Evolutionary conservation across 2,888 invertebrate species (phyloP), one percentile per base, ranked within the genome.

Genomic region (Myopa testacea): DNA sequence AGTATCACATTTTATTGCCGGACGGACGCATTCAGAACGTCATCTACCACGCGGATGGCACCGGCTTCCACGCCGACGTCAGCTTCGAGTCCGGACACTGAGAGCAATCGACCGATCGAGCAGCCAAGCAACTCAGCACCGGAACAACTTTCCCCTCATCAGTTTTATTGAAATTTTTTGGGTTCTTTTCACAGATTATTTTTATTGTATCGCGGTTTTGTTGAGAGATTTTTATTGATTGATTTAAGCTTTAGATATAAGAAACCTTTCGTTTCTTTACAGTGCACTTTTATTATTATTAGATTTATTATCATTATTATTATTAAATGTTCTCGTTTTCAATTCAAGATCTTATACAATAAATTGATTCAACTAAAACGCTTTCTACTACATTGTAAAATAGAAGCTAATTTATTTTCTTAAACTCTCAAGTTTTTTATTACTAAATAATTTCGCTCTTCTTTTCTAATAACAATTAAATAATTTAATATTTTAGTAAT

Each of bases 1-100:
- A 92, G 80, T 95, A 95, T 90, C 94, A 95, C 84, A 94, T 95
- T 4, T 90, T 93, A 12, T 89, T 95, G 63, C 95, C 95, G 3
- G 95, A 95, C 88, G 95, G 95, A 50, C 91, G 95, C 81, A 90
- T 94, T 85, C 95, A 95, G 89, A 93, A 93, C 82, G 95, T 95
- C 71, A 91, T 92, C 80, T 96, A 96, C 88, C 93, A 92, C 82
- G 95, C 94, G 0, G 95, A 95, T 77, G 92, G 93, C 69, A 91
- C 91, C 71, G 95, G 95, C 8, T 95, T 93, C 88, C 94, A 94
- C 85, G 95, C 95, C 6, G 93, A 93, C 84, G 93, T 95, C 65
- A 92, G 93, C 19, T 95, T 95, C 82, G 91, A 91, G 78, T 82
- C 80, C 80, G 86, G 83, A 63, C 83, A 84, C 78, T 85, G 80